Conservation (phyloP, 2,888 invertebrate species). For the Caenorhabditis parvicauda region DNA sequence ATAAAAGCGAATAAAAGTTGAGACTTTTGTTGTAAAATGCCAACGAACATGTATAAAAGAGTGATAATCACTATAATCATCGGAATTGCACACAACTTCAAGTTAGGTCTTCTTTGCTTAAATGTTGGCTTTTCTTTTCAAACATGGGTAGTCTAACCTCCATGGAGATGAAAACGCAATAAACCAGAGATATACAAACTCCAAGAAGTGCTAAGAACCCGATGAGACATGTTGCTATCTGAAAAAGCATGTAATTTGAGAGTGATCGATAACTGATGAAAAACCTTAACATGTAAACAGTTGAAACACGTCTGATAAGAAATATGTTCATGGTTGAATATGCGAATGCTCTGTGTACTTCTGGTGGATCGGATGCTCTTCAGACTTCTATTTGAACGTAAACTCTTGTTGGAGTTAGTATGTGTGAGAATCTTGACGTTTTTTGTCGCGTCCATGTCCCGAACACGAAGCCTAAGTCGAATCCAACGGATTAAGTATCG, state of each 20-base stretch:
- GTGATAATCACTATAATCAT: conserved; percentile 40
- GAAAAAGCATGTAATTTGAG: conserved; percentile 2
- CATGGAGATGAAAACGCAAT: conserved; percentile 37
- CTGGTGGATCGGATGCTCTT: no score
- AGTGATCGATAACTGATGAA: neutral
- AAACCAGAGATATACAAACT: conserved; percentile 33
- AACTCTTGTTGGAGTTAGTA: conserved; percentile 27
- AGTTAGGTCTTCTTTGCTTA: conserved; percentile 28
- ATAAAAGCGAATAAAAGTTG: conserved; percentile 42
- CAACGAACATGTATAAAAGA: conserved; percentile 45
- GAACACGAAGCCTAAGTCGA: conserved; percentile 5
- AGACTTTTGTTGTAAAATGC: conserved; percentile 43
- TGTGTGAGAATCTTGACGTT: conserved; percentile 23
- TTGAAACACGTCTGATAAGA: conserved; percentile 43
- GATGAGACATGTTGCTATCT: conserved; percentile 40
- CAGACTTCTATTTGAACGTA: conserved; percentile 27
- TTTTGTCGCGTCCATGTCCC: conserved; percentile 19
- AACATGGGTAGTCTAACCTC: conserved; percentile 12
- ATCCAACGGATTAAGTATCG: no score
- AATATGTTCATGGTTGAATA: conserved; percentile 44
- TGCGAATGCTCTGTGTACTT: conserved; percentile 34
- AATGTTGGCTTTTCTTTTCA: neutral
- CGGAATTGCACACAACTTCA: conserved; percentile 36
- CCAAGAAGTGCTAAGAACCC: conserved; percentile 36
- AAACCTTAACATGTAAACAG: conserved; percentile 38